Conservation (phyloP, 2,888 invertebrate genomes). For the Euzophera pinguis region DNA sequence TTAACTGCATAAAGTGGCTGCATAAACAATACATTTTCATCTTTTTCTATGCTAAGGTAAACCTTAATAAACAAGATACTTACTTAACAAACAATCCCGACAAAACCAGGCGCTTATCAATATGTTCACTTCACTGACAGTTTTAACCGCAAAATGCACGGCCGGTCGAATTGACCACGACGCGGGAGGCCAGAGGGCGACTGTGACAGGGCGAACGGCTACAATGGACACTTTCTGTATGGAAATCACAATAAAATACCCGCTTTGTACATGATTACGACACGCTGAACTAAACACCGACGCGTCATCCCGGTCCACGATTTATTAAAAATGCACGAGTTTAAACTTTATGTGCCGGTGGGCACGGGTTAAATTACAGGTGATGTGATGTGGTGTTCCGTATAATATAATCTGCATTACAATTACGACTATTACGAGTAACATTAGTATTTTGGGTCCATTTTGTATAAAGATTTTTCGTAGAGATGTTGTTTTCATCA, state of each 20-base stretch:
- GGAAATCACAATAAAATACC: slow-evolving; percentile 76
- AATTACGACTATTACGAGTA: not conserved
- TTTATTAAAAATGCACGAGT: slow-evolving; percentile 35
- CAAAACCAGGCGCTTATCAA: slow-evolving; percentile 18
- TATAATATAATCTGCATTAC: not conserved
- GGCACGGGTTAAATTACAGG: slow-evolving; percentile 13
- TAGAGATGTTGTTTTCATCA: no score
- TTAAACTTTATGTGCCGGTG: slow-evolving; percentile 30
- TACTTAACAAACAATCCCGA: slow-evolving; percentile 10
- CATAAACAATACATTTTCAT: no score
- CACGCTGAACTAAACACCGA: slow-evolving; percentile 68
- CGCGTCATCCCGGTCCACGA: slow-evolving; percentile 47
- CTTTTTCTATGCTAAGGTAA: no score
- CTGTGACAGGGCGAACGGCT: slow-evolving; percentile 65
- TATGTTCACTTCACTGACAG: slow-evolving; percentile 31
- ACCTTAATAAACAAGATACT: not conserved
- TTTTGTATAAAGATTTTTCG: no score
- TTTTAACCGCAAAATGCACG: slow-evolving; percentile 29
- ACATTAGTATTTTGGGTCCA: not conserved
- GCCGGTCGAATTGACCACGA: slow-evolving; percentile 50
- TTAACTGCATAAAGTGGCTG: no score
- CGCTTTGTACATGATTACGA: slow-evolving; percentile 74
- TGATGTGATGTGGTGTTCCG: not conserved
- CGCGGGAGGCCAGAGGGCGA: slow-evolving; percentile 60
- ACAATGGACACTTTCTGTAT: slow-evolving; percentile 71